A percentile compares a stretch with the other conserved stretches of the same genome.
These are phyloP conservation scores for Pammene aurita DNA, from an alignment of 2,888 invertebrate species.

Conservation along the genomic window DNA sequence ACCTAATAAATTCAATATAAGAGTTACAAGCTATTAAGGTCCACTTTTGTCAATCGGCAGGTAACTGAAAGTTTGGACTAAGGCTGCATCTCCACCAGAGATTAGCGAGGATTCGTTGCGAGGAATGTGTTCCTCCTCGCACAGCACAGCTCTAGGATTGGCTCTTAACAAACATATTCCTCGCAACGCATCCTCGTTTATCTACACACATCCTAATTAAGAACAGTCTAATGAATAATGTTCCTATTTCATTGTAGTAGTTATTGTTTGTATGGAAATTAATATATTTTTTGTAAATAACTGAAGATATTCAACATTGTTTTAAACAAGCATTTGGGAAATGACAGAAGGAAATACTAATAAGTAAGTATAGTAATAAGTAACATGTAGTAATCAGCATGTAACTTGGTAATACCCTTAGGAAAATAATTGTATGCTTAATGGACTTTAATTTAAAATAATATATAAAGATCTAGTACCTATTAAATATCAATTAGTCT, in stretches of 20 bases:
- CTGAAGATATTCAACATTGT: not conserved
- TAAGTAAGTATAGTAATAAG: not conserved
- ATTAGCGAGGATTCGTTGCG: too few relatives aligned
- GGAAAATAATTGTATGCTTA: slow-evolving; percentile 18
- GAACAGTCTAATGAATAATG: too few relatives aligned
- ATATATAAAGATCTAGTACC: slow-evolving; percentile 32
- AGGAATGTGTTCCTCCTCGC: too few relatives aligned
- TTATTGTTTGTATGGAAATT: too few relatives aligned
- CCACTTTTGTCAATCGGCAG: not conserved
- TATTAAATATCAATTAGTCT: slow-evolving; percentile 20
- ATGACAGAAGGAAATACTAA: not conserved
- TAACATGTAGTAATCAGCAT: not conserved
- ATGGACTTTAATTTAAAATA: slow-evolving; percentile 27
- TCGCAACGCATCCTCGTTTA: too few relatives aligned
- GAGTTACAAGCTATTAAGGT: not conserved
- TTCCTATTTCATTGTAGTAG: too few relatives aligned
- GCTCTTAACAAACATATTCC: too few relatives aligned
- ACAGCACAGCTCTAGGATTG: too few relatives aligned
- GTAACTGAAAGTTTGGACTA: too few relatives aligned
- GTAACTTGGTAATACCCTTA: not conserved
- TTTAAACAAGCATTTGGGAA: not conserved
- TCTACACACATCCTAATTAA: too few relatives aligned
- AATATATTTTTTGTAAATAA: not conserved
- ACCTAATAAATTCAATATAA: slow-evolving; percentile 27
- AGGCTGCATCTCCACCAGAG: too few relatives aligned